phyloP scores from a whole-genome alignment of 2,888 invertebrate genomes.

The Drosophila koepferae region DNA sequence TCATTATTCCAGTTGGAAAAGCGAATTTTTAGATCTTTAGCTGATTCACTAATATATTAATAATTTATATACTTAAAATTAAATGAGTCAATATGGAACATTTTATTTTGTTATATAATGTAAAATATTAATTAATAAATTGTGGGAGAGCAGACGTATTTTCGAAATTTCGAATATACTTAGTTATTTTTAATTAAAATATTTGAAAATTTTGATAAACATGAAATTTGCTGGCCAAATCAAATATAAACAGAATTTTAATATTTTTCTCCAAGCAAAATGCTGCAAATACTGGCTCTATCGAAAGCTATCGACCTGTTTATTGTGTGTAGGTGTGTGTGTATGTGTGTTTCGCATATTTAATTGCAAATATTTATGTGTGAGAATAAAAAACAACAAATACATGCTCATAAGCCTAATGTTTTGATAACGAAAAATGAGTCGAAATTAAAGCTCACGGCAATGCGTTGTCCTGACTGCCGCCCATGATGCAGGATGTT shows the following conservation, averaged over 20 bases:
- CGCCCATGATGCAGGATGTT: constrained; percentile 56
- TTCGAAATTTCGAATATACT: not conserved
- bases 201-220: not conserved
- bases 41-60: not conserved
- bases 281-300: not conserved
- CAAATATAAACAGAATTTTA: constrained; percentile 3
- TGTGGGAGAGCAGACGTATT: not conserved
- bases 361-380: constrained; percentile 76
- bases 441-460: constrained; percentile 77
- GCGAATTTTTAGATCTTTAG: not conserved
- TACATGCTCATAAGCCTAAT: constrained; percentile 57
- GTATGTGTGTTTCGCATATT: constrained; percentile 55
- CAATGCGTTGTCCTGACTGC: constrained; percentile 47
- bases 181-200: constrained; percentile 7
- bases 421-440: constrained; percentile 78
- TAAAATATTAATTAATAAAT: too few species aligned
- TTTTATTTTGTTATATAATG: too few species aligned
- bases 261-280: constrained; percentile 4
- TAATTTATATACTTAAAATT: not conserved
- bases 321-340: constrained; percentile 1
- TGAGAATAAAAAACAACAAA: constrained; percentile 55
- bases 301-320: constrained; percentile 25
- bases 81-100: not conserved
- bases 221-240: not conserved
- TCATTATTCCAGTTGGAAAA: not conserved